Conservation (phyloP, 2,113 vertebrate genomes). For the Spermophilus dauricus region DNA sequence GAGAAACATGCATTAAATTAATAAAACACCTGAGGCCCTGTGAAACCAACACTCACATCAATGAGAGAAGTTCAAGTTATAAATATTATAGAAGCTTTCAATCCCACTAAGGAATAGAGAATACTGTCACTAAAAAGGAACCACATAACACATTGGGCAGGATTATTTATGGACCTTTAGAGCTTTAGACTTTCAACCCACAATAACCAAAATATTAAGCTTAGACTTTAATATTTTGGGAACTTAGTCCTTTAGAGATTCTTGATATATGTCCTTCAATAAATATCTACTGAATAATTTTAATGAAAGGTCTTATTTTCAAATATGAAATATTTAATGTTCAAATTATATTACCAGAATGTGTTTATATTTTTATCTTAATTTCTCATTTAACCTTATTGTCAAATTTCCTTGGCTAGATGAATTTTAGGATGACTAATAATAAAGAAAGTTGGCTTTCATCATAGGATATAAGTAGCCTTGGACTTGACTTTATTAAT, state of each 20-base stretch:
- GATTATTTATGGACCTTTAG: background rate
- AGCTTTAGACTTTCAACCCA: background rate
- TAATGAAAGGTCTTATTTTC: background rate
- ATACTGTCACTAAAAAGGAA: background rate
- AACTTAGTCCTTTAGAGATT: background rate
- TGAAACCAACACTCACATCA: background rate
- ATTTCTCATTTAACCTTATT: background rate
- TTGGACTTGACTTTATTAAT: background rate
- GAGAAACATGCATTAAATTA: background rate
- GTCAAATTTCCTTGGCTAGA: background rate
- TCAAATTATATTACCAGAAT: background rate
- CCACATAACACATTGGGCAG: background rate
- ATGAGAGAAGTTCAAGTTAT: background rate
- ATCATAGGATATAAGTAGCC: background rate
- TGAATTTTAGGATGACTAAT: background rate
- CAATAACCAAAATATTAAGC: background rate
- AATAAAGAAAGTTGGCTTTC: background rate
- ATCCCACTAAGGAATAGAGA: background rate
- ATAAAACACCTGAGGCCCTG: background rate
- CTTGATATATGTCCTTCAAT: background rate
- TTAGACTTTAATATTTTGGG: background rate
- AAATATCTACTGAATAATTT: background rate
- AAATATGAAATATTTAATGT: background rate
- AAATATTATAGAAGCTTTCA: background rate
- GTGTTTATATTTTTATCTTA: background rate